phyloP scores from a whole-genome alignment of 2,113 vertebrate species.

The Setophaga coronata region DNA sequence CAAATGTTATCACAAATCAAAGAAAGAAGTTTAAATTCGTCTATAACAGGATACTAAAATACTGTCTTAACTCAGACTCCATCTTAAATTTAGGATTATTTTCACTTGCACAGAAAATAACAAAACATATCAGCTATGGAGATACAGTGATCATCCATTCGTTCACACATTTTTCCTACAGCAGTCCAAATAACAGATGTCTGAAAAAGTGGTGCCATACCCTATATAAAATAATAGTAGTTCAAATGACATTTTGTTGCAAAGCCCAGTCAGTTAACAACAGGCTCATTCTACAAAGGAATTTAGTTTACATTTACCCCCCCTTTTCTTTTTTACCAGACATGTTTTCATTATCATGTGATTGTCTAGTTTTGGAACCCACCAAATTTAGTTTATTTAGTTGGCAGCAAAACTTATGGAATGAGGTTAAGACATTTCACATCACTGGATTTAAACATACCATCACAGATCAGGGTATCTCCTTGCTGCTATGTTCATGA shows the following conservation, averaged over 20 bases:
- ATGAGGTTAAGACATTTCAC: not conserved
- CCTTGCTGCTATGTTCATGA: not conserved
- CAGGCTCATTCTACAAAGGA: not conserved
- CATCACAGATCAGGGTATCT: not conserved
- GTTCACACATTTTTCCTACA: not conserved
- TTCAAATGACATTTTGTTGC: not conserved
- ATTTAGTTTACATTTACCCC: not conserved
- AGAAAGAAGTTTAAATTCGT: not conserved
- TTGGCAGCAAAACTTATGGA: not conserved
- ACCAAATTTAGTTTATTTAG: not conserved
- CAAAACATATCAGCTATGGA: fast-evolving
- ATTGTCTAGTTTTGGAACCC: not conserved
- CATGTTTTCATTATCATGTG: not conserved
- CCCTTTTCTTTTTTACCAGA: not conserved
- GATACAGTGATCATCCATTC: not conserved
- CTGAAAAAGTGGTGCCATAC: not conserved
- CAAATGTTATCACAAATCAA: not conserved
- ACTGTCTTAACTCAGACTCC: not conserved
- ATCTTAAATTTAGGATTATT: not conserved
- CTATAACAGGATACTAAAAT: not conserved
- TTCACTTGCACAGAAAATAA: not conserved
- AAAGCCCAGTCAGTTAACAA: not conserved
- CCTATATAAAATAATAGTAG: not conserved
- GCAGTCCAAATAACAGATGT: not conserved
- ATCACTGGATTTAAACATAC: not conserved